Percentiles rank a stretch among this genome's conserved stretches.
These are phyloP conservation scores for Melieria crassipennis DNA, from an alignment of 2,888 invertebrate genomes.

Conservation along the genomic window DNA sequence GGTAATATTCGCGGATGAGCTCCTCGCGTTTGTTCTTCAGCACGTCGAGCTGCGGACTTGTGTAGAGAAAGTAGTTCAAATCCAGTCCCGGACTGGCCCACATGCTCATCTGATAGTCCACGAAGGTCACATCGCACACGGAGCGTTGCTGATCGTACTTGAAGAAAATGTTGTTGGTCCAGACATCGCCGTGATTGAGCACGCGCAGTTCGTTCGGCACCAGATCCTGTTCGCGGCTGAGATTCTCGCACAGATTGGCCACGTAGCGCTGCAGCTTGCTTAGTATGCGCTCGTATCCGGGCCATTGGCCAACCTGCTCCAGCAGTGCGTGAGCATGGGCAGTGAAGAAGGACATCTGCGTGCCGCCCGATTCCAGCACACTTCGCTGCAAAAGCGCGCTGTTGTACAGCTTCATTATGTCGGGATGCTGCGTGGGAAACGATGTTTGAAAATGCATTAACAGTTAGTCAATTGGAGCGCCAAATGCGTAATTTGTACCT, in stretches of 20 bases:
- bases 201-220: constrained; percentile 55
- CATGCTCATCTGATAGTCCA: constrained; percentile 60
- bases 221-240: constrained; percentile 31
- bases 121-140: constrained; percentile 49
- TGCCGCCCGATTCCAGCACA: constrained; percentile 45
- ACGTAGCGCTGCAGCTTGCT: constrained; percentile 64
- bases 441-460: no score
- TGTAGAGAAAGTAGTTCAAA: constrained; percentile 63
- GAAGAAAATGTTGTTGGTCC: constrained; percentile 67
- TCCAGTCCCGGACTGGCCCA: constrained; percentile 63
- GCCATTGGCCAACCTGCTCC: constrained; percentile 62
- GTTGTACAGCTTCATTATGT: constrained; percentile 45
- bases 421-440: constrained; percentile 24
- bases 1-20: constrained; percentile 54
- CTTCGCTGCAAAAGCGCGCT: constrained; percentile 50
- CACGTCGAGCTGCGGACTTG: constrained; percentile 55
- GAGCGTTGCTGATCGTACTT: constrained; percentile 49
- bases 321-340: constrained; percentile 49
- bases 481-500: constrained; percentile 57
- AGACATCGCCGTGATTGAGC: constrained; percentile 66
- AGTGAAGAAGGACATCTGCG: constrained; percentile 48
- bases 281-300: constrained; percentile 64
- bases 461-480: neutral
- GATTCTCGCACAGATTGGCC: constrained; percentile 39
- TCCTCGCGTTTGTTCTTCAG: constrained; percentile 52